phyloP scores from a whole-genome alignment of 2,113 vertebrate species.

The Odocoileus virginianus region DNA sequence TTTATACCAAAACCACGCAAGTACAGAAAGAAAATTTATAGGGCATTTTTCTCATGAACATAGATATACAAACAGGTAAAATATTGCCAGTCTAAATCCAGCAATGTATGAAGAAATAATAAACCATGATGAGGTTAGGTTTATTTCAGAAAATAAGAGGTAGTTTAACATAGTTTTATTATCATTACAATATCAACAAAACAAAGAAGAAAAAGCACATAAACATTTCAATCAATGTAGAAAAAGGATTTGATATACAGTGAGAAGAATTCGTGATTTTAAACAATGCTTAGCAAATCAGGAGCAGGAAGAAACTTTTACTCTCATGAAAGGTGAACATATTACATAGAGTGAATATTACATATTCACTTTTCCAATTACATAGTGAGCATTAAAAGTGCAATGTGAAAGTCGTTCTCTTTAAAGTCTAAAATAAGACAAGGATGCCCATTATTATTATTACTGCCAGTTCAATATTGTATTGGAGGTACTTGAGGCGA shows the following conservation, averaged over 20 bases:
- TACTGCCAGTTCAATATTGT: background rate
- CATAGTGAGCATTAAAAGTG: background rate
- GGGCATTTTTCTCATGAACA: background rate
- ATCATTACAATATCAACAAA: background rate
- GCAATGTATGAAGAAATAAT: background rate
- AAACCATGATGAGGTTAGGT: background rate
- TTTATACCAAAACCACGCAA: background rate
- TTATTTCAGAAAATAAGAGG: slow-evolving; percentile 12
- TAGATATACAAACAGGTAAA: background rate
- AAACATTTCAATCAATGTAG: background rate
- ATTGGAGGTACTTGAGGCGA: background rate
- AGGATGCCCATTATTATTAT: background rate
- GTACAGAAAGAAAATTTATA: background rate
- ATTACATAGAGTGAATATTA: background rate
- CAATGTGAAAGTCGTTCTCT: background rate
- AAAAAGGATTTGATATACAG: background rate
- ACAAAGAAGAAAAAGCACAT: slow-evolving; percentile 5
- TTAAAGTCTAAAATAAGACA: background rate
- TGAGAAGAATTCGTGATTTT: background rate
- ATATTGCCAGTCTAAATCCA: background rate
- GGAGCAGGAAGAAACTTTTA: background rate
- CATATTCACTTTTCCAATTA: background rate
- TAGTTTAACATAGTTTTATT: background rate
- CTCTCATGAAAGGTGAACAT: background rate
- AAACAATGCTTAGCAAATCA: background rate